Conservation (phyloP, 1,140 invertebrate species). For the Drosophila carrolli region DNA sequence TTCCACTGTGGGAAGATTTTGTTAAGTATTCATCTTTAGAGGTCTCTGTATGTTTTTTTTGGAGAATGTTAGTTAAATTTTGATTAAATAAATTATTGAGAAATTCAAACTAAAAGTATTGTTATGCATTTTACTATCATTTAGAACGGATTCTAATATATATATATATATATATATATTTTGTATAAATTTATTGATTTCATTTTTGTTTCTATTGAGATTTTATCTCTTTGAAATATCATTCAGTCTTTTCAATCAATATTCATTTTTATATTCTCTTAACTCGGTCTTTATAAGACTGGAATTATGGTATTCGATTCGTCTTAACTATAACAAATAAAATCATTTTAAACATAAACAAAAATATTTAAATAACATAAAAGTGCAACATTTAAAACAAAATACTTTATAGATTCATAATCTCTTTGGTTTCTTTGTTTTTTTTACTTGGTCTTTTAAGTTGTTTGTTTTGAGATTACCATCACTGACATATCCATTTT, state of each 20-base stretch:
- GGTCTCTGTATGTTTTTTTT: neutral
- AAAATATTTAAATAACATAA: slow-evolving; percentile 79
- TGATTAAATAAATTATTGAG: neutral
- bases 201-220: slow-evolving; percentile 11
- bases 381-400: slow-evolving; percentile 74
- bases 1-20: neutral
- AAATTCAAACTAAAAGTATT: neutral
- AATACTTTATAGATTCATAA: slow-evolving; percentile 55
- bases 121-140: neutral
- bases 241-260: slow-evolving; percentile 57
- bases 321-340: slow-evolving; percentile 69
- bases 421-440: slow-evolving; percentile 34
- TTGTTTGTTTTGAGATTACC: slow-evolving; percentile 60
- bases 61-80: slow-evolving; percentile 3
- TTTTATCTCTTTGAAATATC: slow-evolving; percentile 35
- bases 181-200: slow-evolving; percentile 7
- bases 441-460: slow-evolving; percentile 35
- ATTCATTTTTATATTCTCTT: slow-evolving; percentile 17
- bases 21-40: too few relatives aligned
- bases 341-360: slow-evolving; percentile 68
- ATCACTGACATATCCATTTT: slow-evolving; percentile 66
- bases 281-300: slow-evolving; percentile 10
- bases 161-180: neutral
- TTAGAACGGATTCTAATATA: neutral
- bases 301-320: slow-evolving; percentile 16